Conservation (phyloP, 2,113 vertebrate species). For the Leucopsar rothschildi region DNA sequence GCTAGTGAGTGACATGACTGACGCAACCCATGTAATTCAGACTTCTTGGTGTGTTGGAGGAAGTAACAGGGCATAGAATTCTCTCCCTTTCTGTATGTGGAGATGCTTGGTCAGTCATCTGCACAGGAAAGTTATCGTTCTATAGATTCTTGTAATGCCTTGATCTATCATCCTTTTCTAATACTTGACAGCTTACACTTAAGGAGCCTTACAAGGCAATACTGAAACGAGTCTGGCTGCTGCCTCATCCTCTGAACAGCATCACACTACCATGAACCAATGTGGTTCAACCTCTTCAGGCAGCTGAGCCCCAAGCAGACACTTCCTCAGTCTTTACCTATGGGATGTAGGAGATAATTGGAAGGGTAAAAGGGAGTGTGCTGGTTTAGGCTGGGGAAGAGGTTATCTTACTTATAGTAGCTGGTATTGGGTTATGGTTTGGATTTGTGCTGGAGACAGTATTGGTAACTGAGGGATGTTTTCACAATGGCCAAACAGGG, state of each 20-base stretch:
- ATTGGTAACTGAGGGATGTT: background rate
- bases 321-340: background rate
- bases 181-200: background rate
- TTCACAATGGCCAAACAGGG: background rate
- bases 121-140: background rate
- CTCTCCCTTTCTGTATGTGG: background rate
- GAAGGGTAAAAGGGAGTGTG: background rate
- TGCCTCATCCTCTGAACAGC: background rate
- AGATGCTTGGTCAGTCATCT: background rate
- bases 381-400: background rate
- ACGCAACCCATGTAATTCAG: background rate
- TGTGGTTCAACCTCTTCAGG: fast-evolving
- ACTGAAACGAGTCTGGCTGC: background rate
- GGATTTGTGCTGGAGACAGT: background rate
- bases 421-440: background rate
- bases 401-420: background rate
- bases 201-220: background rate
- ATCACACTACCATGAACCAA: background rate
- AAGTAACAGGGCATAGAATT: background rate
- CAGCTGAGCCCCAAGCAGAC: background rate
- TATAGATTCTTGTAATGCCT: background rate
- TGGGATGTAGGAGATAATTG: background rate
- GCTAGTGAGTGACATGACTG: background rate
- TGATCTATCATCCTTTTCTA: background rate
- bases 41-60: background rate